Evolutionary conservation across 2,113 vertebrate genomes (phyloP).

Genomic region (Lophius piscatorius): DNA sequence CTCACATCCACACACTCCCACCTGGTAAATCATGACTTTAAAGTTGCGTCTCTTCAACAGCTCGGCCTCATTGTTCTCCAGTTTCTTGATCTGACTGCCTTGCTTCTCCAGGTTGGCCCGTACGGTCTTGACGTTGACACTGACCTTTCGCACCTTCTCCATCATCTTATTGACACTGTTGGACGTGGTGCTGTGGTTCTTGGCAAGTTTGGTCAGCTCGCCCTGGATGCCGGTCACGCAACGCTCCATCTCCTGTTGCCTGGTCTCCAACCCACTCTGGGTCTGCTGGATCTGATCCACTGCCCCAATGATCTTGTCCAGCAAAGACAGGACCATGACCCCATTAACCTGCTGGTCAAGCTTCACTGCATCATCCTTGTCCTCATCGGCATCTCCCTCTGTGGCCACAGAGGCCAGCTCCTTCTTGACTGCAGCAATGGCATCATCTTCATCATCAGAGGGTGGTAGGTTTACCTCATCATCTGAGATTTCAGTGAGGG

Average conservation of each 20-base stretch:
- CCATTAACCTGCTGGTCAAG: slow-evolving; percentile 85
- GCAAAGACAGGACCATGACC: slow-evolving; percentile 91
- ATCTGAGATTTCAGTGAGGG: slow-evolving; percentile 79
- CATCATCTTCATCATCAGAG: slow-evolving; percentile 76
- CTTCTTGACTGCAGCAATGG: slow-evolving; percentile 34
- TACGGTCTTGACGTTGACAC: slow-evolving; percentile 96
- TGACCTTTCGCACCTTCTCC: slow-evolving; percentile 97
- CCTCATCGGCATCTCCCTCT: slow-evolving; percentile 25
- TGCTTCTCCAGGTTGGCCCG: slow-evolving; percentile 94
- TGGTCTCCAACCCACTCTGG: slow-evolving; percentile 90
- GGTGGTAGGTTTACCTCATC: slow-evolving; percentile 76
- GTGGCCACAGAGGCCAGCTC: slow-evolving; percentile 41
- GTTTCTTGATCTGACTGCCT: slow-evolving; percentile 94
- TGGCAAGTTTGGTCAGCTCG: slow-evolving; percentile 90
- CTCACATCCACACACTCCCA: slow-evolving; percentile 64
- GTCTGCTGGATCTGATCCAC: slow-evolving; percentile 98
- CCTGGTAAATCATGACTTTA: slow-evolving; percentile 99
- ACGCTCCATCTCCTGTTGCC: slow-evolving; percentile 95
- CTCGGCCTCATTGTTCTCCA: slow-evolving; percentile 95
- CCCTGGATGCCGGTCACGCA: slow-evolving; percentile 92
- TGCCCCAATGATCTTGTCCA: slow-evolving; percentile 97
- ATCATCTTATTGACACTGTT: slow-evolving; percentile 95
- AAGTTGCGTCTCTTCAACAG: slow-evolving; percentile 97
- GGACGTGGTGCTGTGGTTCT: slow-evolving; percentile 91
- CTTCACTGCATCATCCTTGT: slow-evolving; percentile 43